Base-by-base conservation (phyloP, 2,113 vertebrate species). In the Eretmochelys imbricata region DNA sequence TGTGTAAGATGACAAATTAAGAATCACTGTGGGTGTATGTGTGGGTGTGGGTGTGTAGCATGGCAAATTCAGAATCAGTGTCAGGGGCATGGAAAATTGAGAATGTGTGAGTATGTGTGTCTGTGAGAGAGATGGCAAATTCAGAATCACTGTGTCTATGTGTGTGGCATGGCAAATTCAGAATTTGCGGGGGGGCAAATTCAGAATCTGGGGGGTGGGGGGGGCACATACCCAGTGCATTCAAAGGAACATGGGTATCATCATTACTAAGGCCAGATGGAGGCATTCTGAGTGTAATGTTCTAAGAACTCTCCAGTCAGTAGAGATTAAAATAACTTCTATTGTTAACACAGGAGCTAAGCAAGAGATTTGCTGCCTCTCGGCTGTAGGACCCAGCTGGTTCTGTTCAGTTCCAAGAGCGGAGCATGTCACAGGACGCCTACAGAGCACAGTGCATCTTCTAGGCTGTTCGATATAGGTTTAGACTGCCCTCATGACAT, bases 311-410 rank as follows among this genome's bases (percentile, higher is more conserved):
- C 53, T 49, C 51, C 78, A 76, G 82, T 85, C 76, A 76, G 53
- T 48, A 85, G 91, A 48, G 76, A 89, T 89, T 81, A 89, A 76
- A 78, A 46, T 59, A 85, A 81, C 46, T 83, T 79, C 50, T 72
- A 80, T 75, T 93, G 87, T 85, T 82, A 81, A 78, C 82, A 89
- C 82, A 89, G 85, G 81, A 85, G 76, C 82, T 89, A 81, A 85
- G 83, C 79, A 88, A 79, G 88, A 88, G 82, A 85, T 82, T 81
- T 85, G 62, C 50, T 31, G 78, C 82, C 85, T 62, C 78, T 13
- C 51, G 81, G 82, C 82, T 82, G 50, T 59, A 69, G 53, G 82
- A 89, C 76, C 80, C 87, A 93, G 87, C 82, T 89, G 86, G 86
- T 84, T 92, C 85, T 75, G 88, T 89, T 89, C 82, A 76, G n/a